Evolutionary conservation across 1,140 invertebrate genomes (phyloP), one percentile per base, ranked within the genome.

Genomic region (Tetramorium parvispinum): DNA sequence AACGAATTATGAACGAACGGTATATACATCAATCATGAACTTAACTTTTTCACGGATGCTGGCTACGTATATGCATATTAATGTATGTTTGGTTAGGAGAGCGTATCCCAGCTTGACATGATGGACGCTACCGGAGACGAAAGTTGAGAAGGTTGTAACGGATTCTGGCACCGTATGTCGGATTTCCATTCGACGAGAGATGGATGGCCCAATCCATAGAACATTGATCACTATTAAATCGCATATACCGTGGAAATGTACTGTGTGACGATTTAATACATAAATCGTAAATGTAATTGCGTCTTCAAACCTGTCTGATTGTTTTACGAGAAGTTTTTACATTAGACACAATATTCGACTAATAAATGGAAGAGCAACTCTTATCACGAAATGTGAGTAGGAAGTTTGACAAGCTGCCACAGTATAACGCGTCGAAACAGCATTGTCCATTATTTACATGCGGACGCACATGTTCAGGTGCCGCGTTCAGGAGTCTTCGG

Each of bases 1-100:
- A 61, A 55, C 18, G 68, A 59, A 73, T 71, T 73, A 82, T 37
- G 51, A 82, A 71, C 37, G 51, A 82, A 59, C 16, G 78, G 65
- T 57, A 73, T 21, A 57, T 40, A 10, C 79, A 83, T 83, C 79
- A 21, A 83, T 83, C 79, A 83, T 46, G 5, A 13, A 18, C 68
- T 79, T 70, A 65, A 86, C 70, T 89, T 89, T 86, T 85, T 86
- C 82, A 37, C 27, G 16, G 63, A 70, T 53, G 24, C 68, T 43
- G 18, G 27, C 51, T 51, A 66, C 18, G 40, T 83, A 59, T 83
- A 85, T 90, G 86, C 85, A 91, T 91, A 90, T 90, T 90, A 87
- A 90, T 75, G 86, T 77, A 88, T 90, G 88, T 90, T 90, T 90
- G 88, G 71, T 68, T 88, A 85, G 86, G 86, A 89, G 65, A 90